phyloP scores from a whole-genome alignment of 2,888 invertebrate genomes.

The Crossocerus cetratus region DNA sequence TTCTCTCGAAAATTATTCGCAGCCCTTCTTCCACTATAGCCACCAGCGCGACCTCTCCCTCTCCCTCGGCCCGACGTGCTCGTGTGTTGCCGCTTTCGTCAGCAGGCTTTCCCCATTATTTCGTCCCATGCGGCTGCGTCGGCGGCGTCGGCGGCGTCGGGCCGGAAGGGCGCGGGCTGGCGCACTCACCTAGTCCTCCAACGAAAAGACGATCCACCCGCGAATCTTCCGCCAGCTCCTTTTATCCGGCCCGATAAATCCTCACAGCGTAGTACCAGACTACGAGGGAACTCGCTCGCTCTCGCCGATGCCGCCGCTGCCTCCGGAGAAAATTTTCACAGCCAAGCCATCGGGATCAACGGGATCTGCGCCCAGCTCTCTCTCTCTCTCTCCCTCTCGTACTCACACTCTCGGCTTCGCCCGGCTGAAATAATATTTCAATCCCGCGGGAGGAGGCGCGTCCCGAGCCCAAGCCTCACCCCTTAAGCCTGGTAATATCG shows the following conservation, averaged over 20 bases:
- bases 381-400: too few species aligned
- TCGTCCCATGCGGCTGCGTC: not conserved
- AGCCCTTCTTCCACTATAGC: slow-evolving; percentile 5
- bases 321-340: slow-evolving; percentile 52
- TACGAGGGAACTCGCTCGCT: not conserved
- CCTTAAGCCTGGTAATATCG: slow-evolving; percentile 24
- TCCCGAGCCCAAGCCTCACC: not conserved
- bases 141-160: too few species aligned
- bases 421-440: slow-evolving; percentile 54
- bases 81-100: not conserved
- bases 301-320: too few species aligned
- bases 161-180: slow-evolving; percentile 15
- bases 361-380: slow-evolving; percentile 36
- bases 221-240: slow-evolving; percentile 50
- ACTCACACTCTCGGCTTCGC: too few species aligned
- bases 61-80: not conserved
- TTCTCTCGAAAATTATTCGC: slow-evolving; percentile 68
- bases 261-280: slow-evolving; percentile 41
- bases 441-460: slow-evolving; percentile 36
- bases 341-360: slow-evolving; percentile 54
- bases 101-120: not conserved
- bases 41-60: not conserved
- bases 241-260: slow-evolving; percentile 58
- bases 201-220: slow-evolving; percentile 41
- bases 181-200: slow-evolving; percentile 23